These are phyloP conservation scores for Hippocampus barbouri DNA, from an alignment of 2,113 vertebrate genomes.

Conservation along the genomic window DNA sequence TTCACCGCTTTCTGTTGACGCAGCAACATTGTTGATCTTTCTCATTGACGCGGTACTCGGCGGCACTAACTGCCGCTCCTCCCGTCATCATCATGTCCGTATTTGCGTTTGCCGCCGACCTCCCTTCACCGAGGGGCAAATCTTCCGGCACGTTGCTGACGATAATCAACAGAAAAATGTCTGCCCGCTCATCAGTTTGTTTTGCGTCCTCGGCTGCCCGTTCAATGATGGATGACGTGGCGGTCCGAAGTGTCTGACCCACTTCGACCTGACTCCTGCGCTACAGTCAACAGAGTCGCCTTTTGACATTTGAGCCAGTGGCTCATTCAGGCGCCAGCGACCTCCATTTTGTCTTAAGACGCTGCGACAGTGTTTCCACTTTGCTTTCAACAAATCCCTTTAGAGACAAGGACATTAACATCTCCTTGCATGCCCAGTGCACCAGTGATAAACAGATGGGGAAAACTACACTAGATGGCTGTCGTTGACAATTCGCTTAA, in stretches of 20 bases:
- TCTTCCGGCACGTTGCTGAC: constrained; percentile 14
- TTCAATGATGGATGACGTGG: constrained; percentile 55
- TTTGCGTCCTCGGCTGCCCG: constrained; percentile 23
- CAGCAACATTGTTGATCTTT: constrained; percentile 3
- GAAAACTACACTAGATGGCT: background rate
- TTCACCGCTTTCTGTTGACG: constrained; percentile 2
- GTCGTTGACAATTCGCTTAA: too few relatives aligned
- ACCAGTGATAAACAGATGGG: background rate
- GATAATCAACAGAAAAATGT: constrained; percentile 25
- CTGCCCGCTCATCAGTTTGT: constrained; percentile 26
- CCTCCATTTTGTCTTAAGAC: constrained; percentile 26
- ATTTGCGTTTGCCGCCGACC: background rate
- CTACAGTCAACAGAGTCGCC: constrained; percentile 46
- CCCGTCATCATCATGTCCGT: background rate
- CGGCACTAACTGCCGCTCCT: background rate
- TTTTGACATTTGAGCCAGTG: constrained; percentile 28
- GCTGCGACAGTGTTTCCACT: background rate
- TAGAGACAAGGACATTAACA: background rate
- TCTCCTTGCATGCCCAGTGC: background rate
- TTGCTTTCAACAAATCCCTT: background rate
- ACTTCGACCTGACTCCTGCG: constrained; percentile 44
- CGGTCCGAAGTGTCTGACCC: constrained; percentile 47
- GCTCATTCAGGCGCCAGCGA: constrained; percentile 20
- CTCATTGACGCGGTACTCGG: background rate
- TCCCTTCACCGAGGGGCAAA: constrained; percentile 9